Conservation (phyloP, 2,888 invertebrate genomes). For the Mellilla xanthometata region DNA sequence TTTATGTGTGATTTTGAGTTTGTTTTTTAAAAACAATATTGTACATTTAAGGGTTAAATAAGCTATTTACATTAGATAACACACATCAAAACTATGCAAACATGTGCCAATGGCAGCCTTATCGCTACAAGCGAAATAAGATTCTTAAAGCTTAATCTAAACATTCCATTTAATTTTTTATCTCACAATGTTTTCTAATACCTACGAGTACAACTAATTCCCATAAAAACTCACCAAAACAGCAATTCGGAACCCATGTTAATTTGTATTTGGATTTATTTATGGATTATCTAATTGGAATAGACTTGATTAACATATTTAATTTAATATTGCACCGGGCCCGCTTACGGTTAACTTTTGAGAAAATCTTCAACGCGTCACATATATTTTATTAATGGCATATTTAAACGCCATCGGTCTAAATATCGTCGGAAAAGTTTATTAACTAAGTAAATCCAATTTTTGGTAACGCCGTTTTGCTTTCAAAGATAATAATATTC, state of each 20-base stretch:
- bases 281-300: slow-evolving; percentile 29
- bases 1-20: no score
- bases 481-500: slow-evolving; percentile 14
- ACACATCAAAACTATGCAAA: no score
- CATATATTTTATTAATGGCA: slow-evolving; percentile 25
- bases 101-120: no score
- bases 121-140: no score
- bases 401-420: slow-evolving; percentile 12
- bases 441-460: slow-evolving; percentile 20
- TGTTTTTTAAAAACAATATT: no score
- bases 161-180: no score
- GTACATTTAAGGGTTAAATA: no score
- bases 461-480: slow-evolving; percentile 17
- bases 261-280: slow-evolving; percentile 22
- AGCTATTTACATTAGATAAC: no score
- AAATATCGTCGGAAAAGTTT: slow-evolving; percentile 9
- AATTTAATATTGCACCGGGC: slow-evolving; percentile 14
- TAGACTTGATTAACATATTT: slow-evolving; percentile 29
- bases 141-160: no score
- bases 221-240: slow-evolving; percentile 8
- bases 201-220: slow-evolving; percentile 1
- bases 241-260: slow-evolving; percentile 11
- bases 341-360: slow-evolving; percentile 15
- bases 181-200: not conserved
- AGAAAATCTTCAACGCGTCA: slow-evolving; percentile 17